phyloP scores from a whole-genome alignment of 2,113 vertebrate genomes.

The Nothoprocta perdicaria region DNA sequence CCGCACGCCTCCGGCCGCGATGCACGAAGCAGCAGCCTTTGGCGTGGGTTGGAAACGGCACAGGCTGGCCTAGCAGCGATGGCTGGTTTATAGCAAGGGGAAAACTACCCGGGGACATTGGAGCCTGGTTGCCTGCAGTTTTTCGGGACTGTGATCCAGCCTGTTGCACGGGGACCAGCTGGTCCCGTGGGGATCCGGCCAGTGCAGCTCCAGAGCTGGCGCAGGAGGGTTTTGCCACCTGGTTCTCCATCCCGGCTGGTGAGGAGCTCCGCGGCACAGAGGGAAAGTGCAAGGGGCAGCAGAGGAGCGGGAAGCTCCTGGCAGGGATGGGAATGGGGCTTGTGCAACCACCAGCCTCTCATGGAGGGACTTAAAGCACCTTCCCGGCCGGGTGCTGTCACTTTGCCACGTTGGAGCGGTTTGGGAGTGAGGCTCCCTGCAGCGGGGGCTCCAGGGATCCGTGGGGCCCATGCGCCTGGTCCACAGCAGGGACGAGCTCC shows the following conservation, averaged over 20 bases:
- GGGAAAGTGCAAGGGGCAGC: slow-evolving; percentile 39
- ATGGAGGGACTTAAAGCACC: slow-evolving; percentile 71
- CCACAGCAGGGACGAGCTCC: too few relatives aligned
- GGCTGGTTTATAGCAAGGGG: neutral
- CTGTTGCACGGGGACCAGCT: too few relatives aligned
- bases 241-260: neutral
- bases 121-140: accelerated
- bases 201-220: neutral
- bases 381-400: slow-evolving; percentile 70
- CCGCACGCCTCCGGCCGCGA: too few relatives aligned
- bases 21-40: too few relatives aligned
- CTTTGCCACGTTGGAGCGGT: slow-evolving; percentile 75
- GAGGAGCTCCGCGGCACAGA: neutral
- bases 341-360: slow-evolving; percentile 71
- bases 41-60: neutral
- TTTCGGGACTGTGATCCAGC: too few relatives aligned
- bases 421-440: slow-evolving; percentile 52
- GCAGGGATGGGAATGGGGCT: slow-evolving; percentile 31
- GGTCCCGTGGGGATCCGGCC: too few relatives aligned
- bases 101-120: neutral
- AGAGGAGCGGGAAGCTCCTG: slow-evolving; percentile 32
- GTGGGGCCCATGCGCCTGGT: too few relatives aligned
- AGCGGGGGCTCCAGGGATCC: too few relatives aligned
- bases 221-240: neutral
- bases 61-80: accelerated